Conservation (phyloP, 2,888 invertebrate genomes). For the Troglohyphantes excavatus region DNA sequence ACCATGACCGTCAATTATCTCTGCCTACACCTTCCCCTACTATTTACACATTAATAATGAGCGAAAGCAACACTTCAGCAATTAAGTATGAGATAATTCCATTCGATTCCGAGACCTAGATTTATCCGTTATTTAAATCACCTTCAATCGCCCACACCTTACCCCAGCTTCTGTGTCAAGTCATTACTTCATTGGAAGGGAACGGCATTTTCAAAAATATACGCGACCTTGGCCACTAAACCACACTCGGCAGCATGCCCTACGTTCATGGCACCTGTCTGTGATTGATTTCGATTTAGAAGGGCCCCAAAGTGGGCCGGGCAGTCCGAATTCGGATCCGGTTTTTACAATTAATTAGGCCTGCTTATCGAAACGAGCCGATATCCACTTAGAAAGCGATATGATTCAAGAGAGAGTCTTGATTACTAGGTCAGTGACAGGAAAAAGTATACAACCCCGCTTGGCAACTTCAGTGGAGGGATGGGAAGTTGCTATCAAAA, state of each 20-base stretch:
- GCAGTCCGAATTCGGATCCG: conserved; percentile 23
- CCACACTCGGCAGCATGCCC: not conserved
- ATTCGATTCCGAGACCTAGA: conserved; percentile 4
- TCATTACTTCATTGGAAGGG: not conserved
- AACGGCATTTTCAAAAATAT: not conserved
- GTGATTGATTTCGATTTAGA: conserved; percentile 26
- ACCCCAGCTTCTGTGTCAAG: not conserved
- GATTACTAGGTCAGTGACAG: conserved; percentile 39
- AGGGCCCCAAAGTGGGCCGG: conserved; percentile 23
- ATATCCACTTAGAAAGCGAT: conserved; percentile 37
- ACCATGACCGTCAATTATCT: not conserved
- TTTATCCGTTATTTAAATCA: conserved; percentile 5
- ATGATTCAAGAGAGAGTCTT: conserved; percentile 17
- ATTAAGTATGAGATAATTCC: not conserved
- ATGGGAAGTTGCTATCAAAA: not conserved
- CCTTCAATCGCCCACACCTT: conserved; percentile 1
- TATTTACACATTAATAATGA: not conserved
- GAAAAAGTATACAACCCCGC: conserved; percentile 17
- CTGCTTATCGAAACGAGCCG: conserved; percentile 51
- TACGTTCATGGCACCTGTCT: not conserved
- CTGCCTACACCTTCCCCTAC: not conserved
- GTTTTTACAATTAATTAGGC: conserved; percentile 50
- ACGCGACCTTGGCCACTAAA: conserved; percentile 36
- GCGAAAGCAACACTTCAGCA: not conserved
- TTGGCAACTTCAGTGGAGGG: not conserved